These are phyloP conservation scores for Agapetus fuscipes DNA, from an alignment of 2,888 invertebrate genomes.

Conservation along the genomic window DNA sequence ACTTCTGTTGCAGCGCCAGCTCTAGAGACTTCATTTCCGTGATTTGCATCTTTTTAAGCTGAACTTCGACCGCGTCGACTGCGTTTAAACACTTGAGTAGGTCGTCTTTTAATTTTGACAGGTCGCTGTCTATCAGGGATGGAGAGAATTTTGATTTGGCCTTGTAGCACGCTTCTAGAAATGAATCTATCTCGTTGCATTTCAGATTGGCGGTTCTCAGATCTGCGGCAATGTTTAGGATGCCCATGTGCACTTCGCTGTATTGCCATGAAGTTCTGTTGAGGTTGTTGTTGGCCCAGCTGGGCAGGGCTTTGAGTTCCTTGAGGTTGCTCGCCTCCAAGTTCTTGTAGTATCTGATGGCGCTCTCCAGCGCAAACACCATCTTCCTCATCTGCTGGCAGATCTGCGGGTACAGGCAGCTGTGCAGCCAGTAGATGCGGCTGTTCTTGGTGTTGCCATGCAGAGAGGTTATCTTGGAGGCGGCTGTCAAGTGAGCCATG, in stretches of 20 bases:
- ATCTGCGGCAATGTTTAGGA: conserved; percentile 34
- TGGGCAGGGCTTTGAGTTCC: conserved; percentile 4
- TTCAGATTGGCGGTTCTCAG: conserved; percentile 34
- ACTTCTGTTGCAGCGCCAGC: conserved; percentile 13
- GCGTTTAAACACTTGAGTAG: conserved; percentile 33
- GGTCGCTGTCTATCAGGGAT: conserved; percentile 32
- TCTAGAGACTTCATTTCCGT: conserved; percentile 14
- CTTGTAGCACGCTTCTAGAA: conserved; percentile 37
- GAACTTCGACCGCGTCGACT: conserved; percentile 33
- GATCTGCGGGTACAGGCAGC: conserved; percentile 28
- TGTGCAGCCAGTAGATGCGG: conserved; percentile 37
- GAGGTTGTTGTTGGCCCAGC: neutral
- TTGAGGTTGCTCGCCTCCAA: neutral
- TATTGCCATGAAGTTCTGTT: conserved; percentile 31
- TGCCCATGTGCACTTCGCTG: conserved; percentile 37
- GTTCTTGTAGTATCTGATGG: conserved; percentile 11
- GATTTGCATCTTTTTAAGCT: conserved; percentile 34
- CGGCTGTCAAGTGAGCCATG: conserved; percentile 30
- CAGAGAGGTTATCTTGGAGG: conserved; percentile 10
- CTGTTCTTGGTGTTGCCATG: conserved; percentile 39
- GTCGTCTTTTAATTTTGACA: conserved; percentile 34
- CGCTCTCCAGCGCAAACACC: conserved; percentile 5
- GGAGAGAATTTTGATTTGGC: conserved; percentile 35
- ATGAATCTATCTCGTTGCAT: conserved; percentile 35
- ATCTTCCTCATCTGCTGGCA: conserved; percentile 30